These are phyloP conservation scores for Agrochola macilenta DNA, from an alignment of 2,888 invertebrate genomes.

Conservation along the genomic window DNA sequence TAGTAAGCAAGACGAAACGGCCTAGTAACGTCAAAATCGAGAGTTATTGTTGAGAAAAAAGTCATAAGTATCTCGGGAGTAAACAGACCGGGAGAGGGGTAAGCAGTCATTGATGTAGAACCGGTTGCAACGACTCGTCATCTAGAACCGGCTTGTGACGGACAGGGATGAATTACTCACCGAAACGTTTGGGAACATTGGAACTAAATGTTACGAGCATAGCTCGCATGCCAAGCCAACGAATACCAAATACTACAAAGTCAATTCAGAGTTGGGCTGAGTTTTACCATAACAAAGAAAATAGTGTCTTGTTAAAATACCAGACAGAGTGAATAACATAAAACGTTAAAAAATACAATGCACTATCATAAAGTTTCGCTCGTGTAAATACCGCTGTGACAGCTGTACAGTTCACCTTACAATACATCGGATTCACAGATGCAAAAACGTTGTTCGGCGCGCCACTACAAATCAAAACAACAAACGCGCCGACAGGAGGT, in stretches of 20 bases:
- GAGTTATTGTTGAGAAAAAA: conserved; percentile 79
- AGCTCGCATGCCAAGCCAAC: conserved; percentile 60
- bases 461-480: conserved; percentile 87
- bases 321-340: conserved; percentile 13
- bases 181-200: conserved; percentile 78
- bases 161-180: conserved; percentile 86
- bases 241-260: conserved; percentile 31
- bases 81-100: conserved; percentile 81
- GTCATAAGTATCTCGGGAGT: conserved; percentile 78
- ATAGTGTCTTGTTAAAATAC: conserved; percentile 11
- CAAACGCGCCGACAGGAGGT: conserved; percentile 88
- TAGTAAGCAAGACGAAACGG: conserved; percentile 66
- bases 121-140: conserved; percentile 82
- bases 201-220: conserved; percentile 68
- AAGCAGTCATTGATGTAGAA: conserved; percentile 89
- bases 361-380: conserved; percentile 39
- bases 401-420: conserved; percentile 42
- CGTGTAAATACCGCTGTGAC: conserved; percentile 49
- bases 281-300: conserved; percentile 25
- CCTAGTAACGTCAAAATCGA: conserved; percentile 81
- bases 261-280: conserved; percentile 40
- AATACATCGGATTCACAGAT: conserved; percentile 76
- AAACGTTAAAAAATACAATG: conserved; percentile 37
- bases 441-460: conserved; percentile 78
- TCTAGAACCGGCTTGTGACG: conserved; percentile 83